Evolutionary conservation across 2,797 vertebrate genomes (phyloP).

Genomic region (Girardinus metallicus): DNA sequence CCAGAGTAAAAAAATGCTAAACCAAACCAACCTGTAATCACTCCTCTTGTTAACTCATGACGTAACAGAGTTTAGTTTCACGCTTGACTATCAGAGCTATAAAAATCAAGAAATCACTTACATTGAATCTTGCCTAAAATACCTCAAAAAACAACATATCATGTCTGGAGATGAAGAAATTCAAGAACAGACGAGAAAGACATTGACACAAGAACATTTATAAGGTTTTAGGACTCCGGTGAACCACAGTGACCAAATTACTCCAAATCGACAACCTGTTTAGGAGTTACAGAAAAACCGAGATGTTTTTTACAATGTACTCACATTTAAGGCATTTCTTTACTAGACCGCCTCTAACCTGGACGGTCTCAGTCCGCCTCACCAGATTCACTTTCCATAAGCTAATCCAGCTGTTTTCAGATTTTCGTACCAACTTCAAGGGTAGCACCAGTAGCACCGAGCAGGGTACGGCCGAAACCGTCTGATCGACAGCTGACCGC

Average conservation of each 20-base stretch:
- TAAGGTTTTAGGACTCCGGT: background rate
- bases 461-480: too few species aligned
- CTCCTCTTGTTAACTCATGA: background rate
- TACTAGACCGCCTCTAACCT: too few species aligned
- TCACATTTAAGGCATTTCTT: too few species aligned
- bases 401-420: too few species aligned
- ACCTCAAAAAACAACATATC: background rate
- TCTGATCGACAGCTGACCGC: too few species aligned
- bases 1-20: background rate
- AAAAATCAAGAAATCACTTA: background rate
- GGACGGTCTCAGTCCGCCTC: too few species aligned
- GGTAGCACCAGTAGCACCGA: too few species aligned
- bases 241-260: background rate
- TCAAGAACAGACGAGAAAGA: background rate
- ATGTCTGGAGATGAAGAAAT: background rate
- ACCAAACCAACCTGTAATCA: background rate
- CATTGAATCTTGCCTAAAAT: background rate
- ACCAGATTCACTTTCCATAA: too few species aligned
- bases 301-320: background rate
- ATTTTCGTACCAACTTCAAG: too few species aligned
- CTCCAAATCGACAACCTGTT: background rate
- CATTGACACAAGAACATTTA: background rate
- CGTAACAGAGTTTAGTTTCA: background rate
- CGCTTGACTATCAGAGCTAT: background rate
- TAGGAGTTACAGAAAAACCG: background rate